Percentiles rank a stretch among this genome's conserved stretches.
Conservation (phyloP, 2,113 vertebrate species). For the Cyanistes caeruleus region DNA sequence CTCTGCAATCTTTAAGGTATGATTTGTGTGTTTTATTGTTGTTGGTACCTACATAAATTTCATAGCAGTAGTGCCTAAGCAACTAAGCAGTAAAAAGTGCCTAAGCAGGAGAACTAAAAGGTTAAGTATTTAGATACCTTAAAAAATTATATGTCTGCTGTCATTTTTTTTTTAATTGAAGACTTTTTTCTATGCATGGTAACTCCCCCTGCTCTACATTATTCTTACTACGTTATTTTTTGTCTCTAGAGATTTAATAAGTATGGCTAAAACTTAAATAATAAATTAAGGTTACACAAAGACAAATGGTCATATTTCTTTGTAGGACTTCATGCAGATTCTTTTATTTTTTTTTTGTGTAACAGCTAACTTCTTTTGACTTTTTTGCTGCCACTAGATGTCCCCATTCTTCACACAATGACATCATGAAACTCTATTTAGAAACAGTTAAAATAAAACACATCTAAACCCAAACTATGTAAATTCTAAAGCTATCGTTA, state of each 20-base stretch:
- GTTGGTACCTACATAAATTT: neutral
- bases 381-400: slow-evolving; percentile 53
- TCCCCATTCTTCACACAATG: slow-evolving; percentile 2
- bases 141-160: neutral
- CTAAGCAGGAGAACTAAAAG: neutral
- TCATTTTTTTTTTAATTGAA: neutral
- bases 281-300: neutral
- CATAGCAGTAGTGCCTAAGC: neutral
- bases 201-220: neutral
- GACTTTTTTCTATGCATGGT: neutral
- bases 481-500: neutral
- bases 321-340: neutral
- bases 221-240: neutral
- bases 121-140: neutral
- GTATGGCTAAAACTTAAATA: neutral
- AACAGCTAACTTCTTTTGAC: neutral
- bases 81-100: neutral
- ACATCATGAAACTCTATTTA: neutral
- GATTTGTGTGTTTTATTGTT: neutral
- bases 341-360: neutral
- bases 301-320: neutral
- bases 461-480: neutral
- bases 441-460: neutral
- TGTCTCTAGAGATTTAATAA: neutral
- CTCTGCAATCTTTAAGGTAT: neutral